Evolutionary conservation across 2,888 invertebrate species (phyloP).

Genomic region (Archips crataeganus): DNA sequence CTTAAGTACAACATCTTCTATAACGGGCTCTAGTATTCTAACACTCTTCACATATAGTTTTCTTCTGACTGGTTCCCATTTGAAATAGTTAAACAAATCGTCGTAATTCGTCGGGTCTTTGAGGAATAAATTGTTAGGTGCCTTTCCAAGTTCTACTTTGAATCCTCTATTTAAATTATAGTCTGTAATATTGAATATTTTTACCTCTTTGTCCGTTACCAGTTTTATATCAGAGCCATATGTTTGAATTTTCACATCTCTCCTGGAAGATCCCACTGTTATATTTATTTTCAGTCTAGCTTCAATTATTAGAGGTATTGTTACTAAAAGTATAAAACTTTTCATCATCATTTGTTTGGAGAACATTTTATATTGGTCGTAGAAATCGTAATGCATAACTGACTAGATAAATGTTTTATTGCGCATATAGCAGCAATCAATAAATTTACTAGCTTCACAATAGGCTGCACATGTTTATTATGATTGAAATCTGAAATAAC

Average conservation of each 20-base stretch:
- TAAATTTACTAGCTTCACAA: not conserved
- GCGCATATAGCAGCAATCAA: conserved; percentile 12
- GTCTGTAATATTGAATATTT: conserved; percentile 64
- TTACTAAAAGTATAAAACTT: conserved; percentile 5
- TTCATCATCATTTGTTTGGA: not conserved
- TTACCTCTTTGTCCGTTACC: conserved; percentile 61
- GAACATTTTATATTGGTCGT: not conserved
- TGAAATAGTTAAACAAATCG: conserved; percentile 59
- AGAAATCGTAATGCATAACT: conserved; percentile 5
- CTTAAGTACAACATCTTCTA: conserved; percentile 55
- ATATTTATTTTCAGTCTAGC: conserved; percentile 60
- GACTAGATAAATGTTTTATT: not conserved
- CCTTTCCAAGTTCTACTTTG: conserved; percentile 61
- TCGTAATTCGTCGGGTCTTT: conserved; percentile 68
- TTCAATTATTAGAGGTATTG: conserved; percentile 44
- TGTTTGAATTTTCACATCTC: conserved; percentile 50
- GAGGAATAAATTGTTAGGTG: conserved; percentile 64
- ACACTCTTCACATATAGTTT: conserved; percentile 55
- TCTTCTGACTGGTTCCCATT: conserved; percentile 66
- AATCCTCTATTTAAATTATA: conserved; percentile 65
- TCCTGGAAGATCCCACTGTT: conserved; percentile 51
- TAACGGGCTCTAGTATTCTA: conserved; percentile 59
- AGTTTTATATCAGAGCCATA: conserved; percentile 59
- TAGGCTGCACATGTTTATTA: not conserved
- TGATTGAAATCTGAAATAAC: not conserved